phyloP scores from a whole-genome alignment of 2,888 invertebrate genomes.

The Eupeodes latifasciatus region DNA sequence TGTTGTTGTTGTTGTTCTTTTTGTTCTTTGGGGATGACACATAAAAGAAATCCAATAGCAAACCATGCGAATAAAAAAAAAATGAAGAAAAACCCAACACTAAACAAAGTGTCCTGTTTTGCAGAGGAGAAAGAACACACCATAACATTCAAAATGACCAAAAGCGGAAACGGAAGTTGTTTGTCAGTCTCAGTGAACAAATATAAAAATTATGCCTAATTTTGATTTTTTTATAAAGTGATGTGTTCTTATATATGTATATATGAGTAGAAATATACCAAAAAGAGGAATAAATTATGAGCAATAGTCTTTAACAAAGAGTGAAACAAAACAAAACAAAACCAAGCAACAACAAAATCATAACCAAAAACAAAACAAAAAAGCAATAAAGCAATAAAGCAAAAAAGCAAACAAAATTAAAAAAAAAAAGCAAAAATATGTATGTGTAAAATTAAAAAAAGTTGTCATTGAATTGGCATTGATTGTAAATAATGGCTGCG shows the following conservation, averaged over 20 bases:
- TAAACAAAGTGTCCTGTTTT: conserved; percentile 44
- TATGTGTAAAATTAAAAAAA: conserved; percentile 25
- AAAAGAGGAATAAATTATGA: background rate
- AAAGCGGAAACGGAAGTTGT: conserved; percentile 43
- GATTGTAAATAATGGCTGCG: conserved; percentile 87
- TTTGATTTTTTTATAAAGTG: conserved; percentile 15
- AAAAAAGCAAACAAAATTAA: background rate
- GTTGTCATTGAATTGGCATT: conserved; percentile 41
- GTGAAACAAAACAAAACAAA: background rate
- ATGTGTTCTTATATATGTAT: background rate
- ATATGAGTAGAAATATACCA: background rate
- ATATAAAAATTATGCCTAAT: conserved; percentile 19
- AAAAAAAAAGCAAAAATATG: conserved; percentile 12
- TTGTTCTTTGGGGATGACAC: conserved; percentile 51
- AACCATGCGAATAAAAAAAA: conserved; percentile 47
- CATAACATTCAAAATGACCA: conserved; percentile 36
- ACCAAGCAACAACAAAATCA: background rate
- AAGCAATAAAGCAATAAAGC: background rate
- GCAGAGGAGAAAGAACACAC: background rate
- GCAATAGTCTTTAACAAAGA: background rate
- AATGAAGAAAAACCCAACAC: background rate
- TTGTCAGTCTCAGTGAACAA: conserved; percentile 34
- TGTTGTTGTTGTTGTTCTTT: conserved; percentile 38
- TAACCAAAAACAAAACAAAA: background rate
- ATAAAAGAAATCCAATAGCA: conserved; percentile 43